Conservation (phyloP, 1,140 invertebrate species). For the Cyclina sinensis region DNA sequence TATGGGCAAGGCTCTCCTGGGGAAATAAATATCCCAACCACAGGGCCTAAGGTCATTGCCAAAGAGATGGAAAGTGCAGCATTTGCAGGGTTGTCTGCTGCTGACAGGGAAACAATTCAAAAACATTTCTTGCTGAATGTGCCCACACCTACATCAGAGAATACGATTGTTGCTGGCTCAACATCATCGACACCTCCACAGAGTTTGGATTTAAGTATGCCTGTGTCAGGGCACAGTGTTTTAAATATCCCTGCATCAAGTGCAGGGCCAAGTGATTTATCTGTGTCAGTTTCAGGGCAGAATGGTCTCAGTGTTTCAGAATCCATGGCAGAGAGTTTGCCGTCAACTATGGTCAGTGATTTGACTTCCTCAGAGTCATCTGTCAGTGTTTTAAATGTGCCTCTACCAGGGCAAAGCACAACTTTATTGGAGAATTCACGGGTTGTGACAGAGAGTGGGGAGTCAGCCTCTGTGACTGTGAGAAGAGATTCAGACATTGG, state of each 20-base stretch:
- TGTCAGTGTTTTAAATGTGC: constrained; percentile 64
- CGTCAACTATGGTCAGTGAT: constrained; percentile 7
- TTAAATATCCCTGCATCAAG: constrained; percentile 51
- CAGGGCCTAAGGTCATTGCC: constrained; percentile 62
- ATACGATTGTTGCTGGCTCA: constrained; percentile 39
- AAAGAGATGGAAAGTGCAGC: constrained; percentile 64
- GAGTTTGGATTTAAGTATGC: constrained; percentile 61
- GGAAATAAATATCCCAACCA: constrained; percentile 50
- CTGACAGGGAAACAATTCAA: constrained; percentile 63
- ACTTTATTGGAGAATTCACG: constrained; percentile 55
- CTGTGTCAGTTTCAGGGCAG: constrained; percentile 29
- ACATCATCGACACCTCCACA: constrained; percentile 54
- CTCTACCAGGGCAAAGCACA: constrained; percentile 51
- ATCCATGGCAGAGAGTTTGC: constrained; percentile 5
- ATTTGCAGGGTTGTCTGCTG: constrained; percentile 53
- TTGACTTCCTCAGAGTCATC: neutral
- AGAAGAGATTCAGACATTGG: neutral
- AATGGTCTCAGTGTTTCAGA: constrained; percentile 47
- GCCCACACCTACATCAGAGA: constrained; percentile 54
- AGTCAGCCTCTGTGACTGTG: neutral
- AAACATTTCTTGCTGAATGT: constrained; percentile 66
- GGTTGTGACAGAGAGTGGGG: constrained; percentile 36
- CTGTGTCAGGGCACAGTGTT: constrained; percentile 49
- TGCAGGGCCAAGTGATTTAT: constrained; percentile 49
- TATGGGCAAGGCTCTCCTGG: constrained; percentile 56